These are phyloP conservation scores for Trematocara caparti DNA, from an alignment of 2,797 vertebrate species.

Conservation along the genomic window DNA sequence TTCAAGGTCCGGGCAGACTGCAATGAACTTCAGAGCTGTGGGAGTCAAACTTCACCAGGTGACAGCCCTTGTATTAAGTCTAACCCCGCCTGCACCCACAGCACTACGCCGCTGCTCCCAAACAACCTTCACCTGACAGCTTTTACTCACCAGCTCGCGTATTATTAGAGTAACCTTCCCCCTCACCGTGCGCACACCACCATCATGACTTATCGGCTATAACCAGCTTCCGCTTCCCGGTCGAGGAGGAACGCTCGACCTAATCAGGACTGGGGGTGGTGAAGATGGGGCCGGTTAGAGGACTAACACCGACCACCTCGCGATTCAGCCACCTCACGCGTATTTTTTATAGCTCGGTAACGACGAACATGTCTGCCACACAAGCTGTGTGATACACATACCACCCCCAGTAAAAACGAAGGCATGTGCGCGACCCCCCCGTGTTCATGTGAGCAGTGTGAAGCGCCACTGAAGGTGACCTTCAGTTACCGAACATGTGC, in stretches of 20 bases:
- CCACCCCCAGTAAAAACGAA: accelerated
- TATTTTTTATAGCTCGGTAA: accelerated
- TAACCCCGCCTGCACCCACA: neutral
- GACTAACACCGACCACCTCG: no score
- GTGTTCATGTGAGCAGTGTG: conserved; percentile 29
- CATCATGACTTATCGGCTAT: conserved; percentile 64
- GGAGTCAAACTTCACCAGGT: conserved; percentile 38
- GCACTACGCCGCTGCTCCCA: neutral
- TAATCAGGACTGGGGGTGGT: neutral
- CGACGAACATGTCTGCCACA: accelerated
- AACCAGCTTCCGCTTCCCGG: conserved; percentile 80
- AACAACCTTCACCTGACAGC: neutral
- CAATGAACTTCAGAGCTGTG: conserved; percentile 7
- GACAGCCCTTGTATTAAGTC: neutral
- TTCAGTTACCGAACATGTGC: conserved; percentile 79
- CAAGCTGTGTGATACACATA: accelerated
- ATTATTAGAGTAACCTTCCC: conserved; percentile 76
- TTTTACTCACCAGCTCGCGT: conserved; percentile 65
- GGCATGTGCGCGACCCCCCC: neutral
- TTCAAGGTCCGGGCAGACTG: conserved; percentile 37
- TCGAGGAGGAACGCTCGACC: conserved; percentile 56
- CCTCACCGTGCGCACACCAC: conserved; percentile 56
- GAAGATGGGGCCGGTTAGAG: neutral
- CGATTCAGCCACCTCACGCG: neutral
- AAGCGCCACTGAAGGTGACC: conserved; percentile 83